Base-by-base conservation (phyloP, 2,888 invertebrate species). In the Athalia rosae region DNA sequence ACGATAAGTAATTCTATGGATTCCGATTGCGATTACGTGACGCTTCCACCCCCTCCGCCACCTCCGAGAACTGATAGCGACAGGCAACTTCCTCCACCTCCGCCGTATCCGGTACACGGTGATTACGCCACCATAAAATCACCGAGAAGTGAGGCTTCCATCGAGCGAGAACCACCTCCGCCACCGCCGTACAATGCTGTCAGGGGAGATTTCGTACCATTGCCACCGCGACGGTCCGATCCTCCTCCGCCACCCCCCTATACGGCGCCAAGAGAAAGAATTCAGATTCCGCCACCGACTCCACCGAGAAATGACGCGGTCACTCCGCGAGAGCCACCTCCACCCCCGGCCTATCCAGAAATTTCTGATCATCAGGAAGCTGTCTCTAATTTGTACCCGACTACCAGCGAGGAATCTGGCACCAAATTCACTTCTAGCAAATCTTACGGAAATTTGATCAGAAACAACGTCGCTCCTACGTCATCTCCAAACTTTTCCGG, bases 11-110 rank as follows among this genome's bases (percentile, higher is more conserved):
- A 94, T 82, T 96, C 96, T 0, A 92, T 97, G 85, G 96, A 97
- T 88, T 97, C 97, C 0, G 96, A 97, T 85, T 96, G 96, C 47
- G 97, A 97, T 89, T 97, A 97, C 87, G 97, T 97, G 1, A 95
- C 96, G 43, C 91, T 91, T 76, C 89, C 90, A 87, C 82, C 94
- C 3, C 95, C 95, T 13, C 93, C 94, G 3, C 94, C 94, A 63
- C 95, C 95, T 0, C 93, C 94, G 76, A 91, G 95, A 82, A 93
- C 93, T 3, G 95, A 95, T 84, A 94, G 94, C 86, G 90, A 91
- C 84, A 80, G 87, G 80, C 89, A 87, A 85, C 90, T 92, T 79
- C 91, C 87, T 73, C 92, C 90, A 66, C 91, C 88, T 64, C 91
- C 91, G 13, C 92, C 90, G 53, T 92, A 90, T 82, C 90, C 82